Percentiles rank a stretch among this genome's conserved stretches.
phyloP scores from a whole-genome alignment of 2,797 vertebrate species.

The Leptatherina wallacei region DNA sequence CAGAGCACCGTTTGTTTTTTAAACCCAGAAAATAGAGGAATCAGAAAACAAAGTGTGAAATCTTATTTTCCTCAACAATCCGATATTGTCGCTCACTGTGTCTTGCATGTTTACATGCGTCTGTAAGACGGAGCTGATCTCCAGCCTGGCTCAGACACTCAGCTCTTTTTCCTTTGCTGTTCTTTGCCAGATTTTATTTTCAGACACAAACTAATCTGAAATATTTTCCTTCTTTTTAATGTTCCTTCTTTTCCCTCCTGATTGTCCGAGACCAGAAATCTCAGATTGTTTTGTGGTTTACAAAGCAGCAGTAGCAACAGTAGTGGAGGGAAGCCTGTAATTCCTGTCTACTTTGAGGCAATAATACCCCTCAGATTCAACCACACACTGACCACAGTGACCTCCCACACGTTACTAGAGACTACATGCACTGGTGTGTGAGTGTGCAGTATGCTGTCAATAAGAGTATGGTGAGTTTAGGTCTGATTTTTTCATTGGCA shows the following conservation, averaged over 20 bases:
- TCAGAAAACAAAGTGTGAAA: conserved; percentile 54
- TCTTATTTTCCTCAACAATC: conserved; percentile 33
- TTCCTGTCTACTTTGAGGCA: conserved; percentile 60
- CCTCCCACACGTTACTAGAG: conserved; percentile 57
- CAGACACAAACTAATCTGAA: neutral
- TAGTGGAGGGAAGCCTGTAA: conserved; percentile 57
- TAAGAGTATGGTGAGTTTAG: neutral
- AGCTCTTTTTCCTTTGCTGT: conserved; percentile 8
- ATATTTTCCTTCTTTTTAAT: neutral
- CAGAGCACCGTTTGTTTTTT: conserved; percentile 6
- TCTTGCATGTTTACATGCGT: conserved; percentile 21
- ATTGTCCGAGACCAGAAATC: conserved; percentile 12
- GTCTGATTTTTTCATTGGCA: conserved; percentile 2
- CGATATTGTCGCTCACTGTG: conserved; percentile 22
- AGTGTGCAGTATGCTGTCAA: conserved; percentile 11
- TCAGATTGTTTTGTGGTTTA: conserved; percentile 53
- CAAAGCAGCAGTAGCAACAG: conserved; percentile 47
- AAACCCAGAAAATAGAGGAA: conserved; percentile 36
- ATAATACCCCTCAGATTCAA: conserved; percentile 65
- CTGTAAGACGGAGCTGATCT: conserved; percentile 19
- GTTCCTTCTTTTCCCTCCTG: neutral
- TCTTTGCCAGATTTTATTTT: conserved; percentile 5
- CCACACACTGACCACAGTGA: conserved; percentile 69
- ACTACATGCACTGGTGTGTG: conserved; percentile 47
- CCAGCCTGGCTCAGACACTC: conserved; percentile 13